Base-by-base conservation (phyloP, 2,888 invertebrate genomes). In the Drosophila diplacantha region DNA sequence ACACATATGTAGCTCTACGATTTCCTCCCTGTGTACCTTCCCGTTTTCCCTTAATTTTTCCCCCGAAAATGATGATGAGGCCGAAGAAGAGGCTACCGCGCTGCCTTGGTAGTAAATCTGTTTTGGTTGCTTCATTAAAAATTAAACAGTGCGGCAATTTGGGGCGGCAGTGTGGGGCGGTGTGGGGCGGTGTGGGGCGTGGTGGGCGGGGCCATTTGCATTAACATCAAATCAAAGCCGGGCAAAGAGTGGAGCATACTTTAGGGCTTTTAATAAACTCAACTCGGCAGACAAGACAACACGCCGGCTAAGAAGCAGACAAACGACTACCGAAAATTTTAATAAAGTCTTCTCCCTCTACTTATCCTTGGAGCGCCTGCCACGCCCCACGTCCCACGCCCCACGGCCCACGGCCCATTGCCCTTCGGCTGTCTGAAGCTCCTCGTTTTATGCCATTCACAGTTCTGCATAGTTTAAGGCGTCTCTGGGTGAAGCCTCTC, bases 161-260 rank as follows among this genome's bases (percentile, higher is more conserved):
- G 26, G 31, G 49, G 46, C 31, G 24, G 68, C 38, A 32, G 24
- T 14, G n/a, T n/a, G n/a, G n/a, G n/a, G n/a, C n/a, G 6, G 5
- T 20, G 18, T n/a, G n/a, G n/a, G 39, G 32, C 7, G 43, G 29
- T 3, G 43, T 12, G n/a, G 37, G 37, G 29, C 35, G 18, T 9
- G 2, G 46, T 29, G 16, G 29, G 41, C 18, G 20, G 29, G 53
- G 49, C 55, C 65, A 71, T 77, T 83, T 77, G 68, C 78, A 74
- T 76, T 74, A 83, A 77, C 77, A 78, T 72, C 60, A 83, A 76
- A 83, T 76, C 83, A 81, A 83, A 76, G 75, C 39, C 46, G 41
- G n/a, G 69, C 39, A 32, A 53, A 35, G 46, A 46, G 47, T 37
- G 41, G 14, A 37, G 35, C 43, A 47, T 62, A 47, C 52, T 70